Percentiles rank a stretch among this genome's conserved stretches.
phyloP scores from a whole-genome alignment of 2,888 invertebrate species.

The Trachelus troglodyta region DNA sequence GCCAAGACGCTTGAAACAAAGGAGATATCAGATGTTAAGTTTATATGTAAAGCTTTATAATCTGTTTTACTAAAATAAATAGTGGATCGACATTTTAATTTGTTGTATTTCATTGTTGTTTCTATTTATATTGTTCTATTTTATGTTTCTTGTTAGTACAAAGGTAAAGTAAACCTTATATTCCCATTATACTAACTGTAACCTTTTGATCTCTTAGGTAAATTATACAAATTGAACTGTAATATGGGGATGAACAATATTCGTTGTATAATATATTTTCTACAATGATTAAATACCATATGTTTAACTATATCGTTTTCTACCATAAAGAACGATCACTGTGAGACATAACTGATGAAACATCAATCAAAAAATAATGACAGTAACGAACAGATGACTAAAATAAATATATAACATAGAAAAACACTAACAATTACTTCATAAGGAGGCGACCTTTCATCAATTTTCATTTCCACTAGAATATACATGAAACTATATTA shows the following conservation, averaged over 20 bases:
- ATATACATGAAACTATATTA: neutral
- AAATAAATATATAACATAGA: neutral
- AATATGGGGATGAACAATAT: neutral
- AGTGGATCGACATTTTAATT: neutral
- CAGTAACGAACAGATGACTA: neutral
- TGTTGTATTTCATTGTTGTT: neutral
- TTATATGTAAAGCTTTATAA: slow-evolving; percentile 42
- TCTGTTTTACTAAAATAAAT: slow-evolving; percentile 50
- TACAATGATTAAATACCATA: neutral
- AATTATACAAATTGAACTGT: neutral
- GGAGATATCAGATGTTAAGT: slow-evolving; percentile 26
- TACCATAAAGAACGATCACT: neutral
- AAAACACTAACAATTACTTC: neutral
- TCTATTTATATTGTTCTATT: neutral
- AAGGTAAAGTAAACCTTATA: neutral
- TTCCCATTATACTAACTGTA: neutral
- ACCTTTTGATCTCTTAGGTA: neutral
- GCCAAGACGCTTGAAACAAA: neutral
- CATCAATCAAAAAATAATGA: neutral
- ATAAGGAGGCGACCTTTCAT: neutral
- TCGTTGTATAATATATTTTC: neutral
- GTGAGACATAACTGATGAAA: neutral
- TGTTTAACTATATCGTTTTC: neutral
- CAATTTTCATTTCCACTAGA: neutral
- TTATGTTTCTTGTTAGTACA: neutral